Conservation (phyloP, 2,888 invertebrate genomes). For the Nipponacmea schrenckii region DNA sequence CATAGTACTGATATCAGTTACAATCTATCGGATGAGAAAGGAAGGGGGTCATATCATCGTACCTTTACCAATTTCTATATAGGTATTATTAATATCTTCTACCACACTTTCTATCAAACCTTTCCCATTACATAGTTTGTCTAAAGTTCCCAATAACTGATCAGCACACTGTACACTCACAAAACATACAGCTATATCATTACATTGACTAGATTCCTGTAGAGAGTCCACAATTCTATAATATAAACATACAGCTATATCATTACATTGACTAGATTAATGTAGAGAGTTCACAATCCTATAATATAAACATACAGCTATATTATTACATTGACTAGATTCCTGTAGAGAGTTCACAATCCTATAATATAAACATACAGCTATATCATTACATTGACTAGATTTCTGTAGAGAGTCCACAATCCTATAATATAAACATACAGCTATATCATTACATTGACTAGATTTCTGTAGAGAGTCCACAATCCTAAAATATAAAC, state of each 20-base stretch:
- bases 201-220: slow-evolving; percentile 89
- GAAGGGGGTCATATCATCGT: too few species aligned
- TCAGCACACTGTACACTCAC: slow-evolving; percentile 65
- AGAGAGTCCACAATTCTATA: slow-evolving; percentile 89
- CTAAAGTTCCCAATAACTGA: slow-evolving; percentile 83
- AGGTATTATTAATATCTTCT: slow-evolving; percentile 16
- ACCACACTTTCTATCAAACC: slow-evolving; percentile 69
- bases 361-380: slow-evolving; percentile 70
- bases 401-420: slow-evolving; percentile 95
- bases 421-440: slow-evolving; percentile 74
- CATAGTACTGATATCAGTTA: too few species aligned
- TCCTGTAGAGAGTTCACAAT: slow-evolving; percentile 94
- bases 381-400: slow-evolving; percentile 80
- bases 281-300: slow-evolving; percentile 93
- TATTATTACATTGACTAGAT: slow-evolving; percentile 84
- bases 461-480: slow-evolving; percentile 93
- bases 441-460: slow-evolving; percentile 78
- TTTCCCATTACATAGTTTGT: slow-evolving; percentile 82
- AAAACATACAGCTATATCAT: slow-evolving; percentile 73
- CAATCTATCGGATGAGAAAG: too few species aligned
- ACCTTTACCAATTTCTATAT: slow-evolving; percentile 22
- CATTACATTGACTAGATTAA: slow-evolving; percentile 86
- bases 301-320: slow-evolving; percentile 66
- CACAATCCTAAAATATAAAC: slow-evolving; percentile 77
- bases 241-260: slow-evolving; percentile 70